Base-by-base conservation (phyloP, 2,113 vertebrate genomes). In the Malurus elegans region DNA sequence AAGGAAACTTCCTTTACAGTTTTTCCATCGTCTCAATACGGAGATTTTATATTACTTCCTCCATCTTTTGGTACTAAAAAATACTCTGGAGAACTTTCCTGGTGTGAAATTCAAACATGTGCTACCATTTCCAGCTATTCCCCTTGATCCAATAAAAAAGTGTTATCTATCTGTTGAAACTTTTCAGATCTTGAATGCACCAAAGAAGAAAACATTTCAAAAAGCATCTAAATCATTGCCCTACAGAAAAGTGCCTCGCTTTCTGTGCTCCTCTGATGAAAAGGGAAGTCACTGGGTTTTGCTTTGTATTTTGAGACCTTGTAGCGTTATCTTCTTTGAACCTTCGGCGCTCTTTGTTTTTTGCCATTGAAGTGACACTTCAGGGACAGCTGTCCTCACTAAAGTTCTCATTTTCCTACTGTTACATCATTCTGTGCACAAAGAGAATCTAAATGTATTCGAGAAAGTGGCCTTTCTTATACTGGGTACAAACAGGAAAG, bases 231-330 rank as follows among this genome's bases (percentile, higher is more conserved):
- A 88, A 58, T 44, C 32, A 36, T 10, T 66, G 32, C 18, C 18
- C 36, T 40, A 25, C 19, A 32, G 34, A 62, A 40, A 23, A 62
- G 21, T 45, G 21, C 28, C 51, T 86, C 54, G n/a, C 23, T 83
- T 96, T 60, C 53, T 50, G 25, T 80, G 48, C 31, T 71, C 16
- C 44, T 67, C 64, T 72, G 42, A 67, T 23, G n/a, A 92, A 58
- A 90, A 58, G 4, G 16, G 47, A 72, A 92, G 60, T 73, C 9
- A 26, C 7, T 32, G 34, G 44, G 56, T 15, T 93, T 64, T 86
- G 47, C 82, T 90, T 84, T 83, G 42, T 62, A 38, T 93, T 93
- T 97, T 71, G 60, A 84, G 79, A 90, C 74, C 72, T 83, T 84
- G 72, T 32, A 86, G 56, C 0, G 3, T 93, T 83, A 88, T 78